Base-by-base conservation (phyloP, 2,888 invertebrate species). In the Synanthedon vespiformis region DNA sequence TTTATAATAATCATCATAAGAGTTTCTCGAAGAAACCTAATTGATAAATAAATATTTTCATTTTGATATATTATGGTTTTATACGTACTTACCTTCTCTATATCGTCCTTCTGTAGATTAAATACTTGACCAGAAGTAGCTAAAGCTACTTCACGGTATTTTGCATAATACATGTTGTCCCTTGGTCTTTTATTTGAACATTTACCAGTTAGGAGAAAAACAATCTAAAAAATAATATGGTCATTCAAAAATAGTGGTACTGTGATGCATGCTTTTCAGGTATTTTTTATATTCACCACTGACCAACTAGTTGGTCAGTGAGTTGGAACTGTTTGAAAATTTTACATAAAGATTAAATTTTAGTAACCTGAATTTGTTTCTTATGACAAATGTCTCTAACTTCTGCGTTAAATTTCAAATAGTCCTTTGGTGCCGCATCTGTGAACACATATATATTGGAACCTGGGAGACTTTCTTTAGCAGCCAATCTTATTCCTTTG, bases 391-490 rank as follows among this genome's bases (percentile, higher is more conserved):
- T 56, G 22, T 60, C 68, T 55, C 70, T 68, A 1, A 80, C 65
- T 40, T 55, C 53, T 3, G 69, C 65, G 50, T 60, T 64, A 44
- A 44, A 44, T 18, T 56, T 55, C 0, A 2, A 0, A 4, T 61
- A 52, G 50, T 83, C 83, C 34, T 68, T 64, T 1, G 83, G 74
- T 0, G 74, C 62, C 0, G 81, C 83, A 51, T 84, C 83, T 10
- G 82, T 83, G 13, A 78, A 78, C 0, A 83, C 76, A 52, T 77
- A 83, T 0, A 84, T 40, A 3, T 66, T 65, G 0, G 84, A 83
- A 0, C 64, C 60, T 0, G 74, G 70, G 4, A 68, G 57, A 53
- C 80, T 77, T 2, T 61, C 41, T 34, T 57, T 56, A 3, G 83
- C 59, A 0, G 63, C 82, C 5, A 57, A 18, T 55, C 74, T 65